Evolutionary conservation across 1,140 invertebrate genomes (phyloP).

Genomic region (Trinorchestia longiramus): DNA sequence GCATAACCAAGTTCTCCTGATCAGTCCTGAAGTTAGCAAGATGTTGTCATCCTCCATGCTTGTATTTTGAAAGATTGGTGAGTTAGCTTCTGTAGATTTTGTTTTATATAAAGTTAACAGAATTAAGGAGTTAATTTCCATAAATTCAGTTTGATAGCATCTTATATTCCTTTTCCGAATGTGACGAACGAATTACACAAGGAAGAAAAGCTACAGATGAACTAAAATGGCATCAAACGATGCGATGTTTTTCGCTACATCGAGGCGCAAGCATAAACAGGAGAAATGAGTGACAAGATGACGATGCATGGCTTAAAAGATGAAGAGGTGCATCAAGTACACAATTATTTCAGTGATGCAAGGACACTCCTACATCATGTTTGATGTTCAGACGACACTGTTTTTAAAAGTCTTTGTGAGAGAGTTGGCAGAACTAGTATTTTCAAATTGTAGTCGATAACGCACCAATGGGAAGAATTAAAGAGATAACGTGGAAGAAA

Average conservation of each 20-base stretch:
- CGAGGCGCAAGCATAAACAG: no score
- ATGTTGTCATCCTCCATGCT: not conserved
- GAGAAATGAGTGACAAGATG: no score
- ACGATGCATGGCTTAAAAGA: no score
- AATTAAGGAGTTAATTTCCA: not conserved
- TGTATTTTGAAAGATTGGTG: not conserved
- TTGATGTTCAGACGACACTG: no score
- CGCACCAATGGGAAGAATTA: not conserved
- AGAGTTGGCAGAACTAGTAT: no score
- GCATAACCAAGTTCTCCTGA: not conserved
- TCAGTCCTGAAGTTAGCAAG: not conserved
- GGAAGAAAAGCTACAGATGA: not conserved
- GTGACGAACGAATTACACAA: not conserved
- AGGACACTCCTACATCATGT: no score
- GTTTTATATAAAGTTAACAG: not conserved
- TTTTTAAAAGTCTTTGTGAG: no score
- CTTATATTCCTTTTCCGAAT: not conserved
- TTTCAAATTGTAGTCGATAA: no score
- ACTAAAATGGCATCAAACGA: not conserved
- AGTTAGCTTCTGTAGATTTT: not conserved
- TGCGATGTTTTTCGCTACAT: no score
- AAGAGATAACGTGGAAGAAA: no score
- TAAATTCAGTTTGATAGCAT: not conserved
- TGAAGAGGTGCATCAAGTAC: no score
- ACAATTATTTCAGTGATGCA: no score